Percentiles rank a stretch among this genome's conserved stretches.
phyloP scores from a whole-genome alignment of 1,140 invertebrate species.

The Pogonomyrmex californicus region DNA sequence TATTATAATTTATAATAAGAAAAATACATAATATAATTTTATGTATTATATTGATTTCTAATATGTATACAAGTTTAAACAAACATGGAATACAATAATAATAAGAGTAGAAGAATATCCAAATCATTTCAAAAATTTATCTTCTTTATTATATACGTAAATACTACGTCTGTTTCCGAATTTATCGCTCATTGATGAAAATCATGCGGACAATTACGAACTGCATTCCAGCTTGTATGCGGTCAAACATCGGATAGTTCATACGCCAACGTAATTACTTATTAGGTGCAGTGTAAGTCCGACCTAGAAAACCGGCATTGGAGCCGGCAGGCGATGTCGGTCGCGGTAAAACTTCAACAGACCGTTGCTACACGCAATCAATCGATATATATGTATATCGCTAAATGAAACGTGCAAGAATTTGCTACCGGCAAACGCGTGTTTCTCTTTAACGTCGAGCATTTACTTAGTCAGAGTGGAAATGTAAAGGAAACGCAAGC shows the following conservation, averaged over 20 bases:
- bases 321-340: constrained; percentile 44
- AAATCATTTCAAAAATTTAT: constrained; percentile 13
- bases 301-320: constrained; percentile 70
- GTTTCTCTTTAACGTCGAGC: constrained; percentile 14
- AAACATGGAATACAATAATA: not conserved
- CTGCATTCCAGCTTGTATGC: constrained; percentile 57
- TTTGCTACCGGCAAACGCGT: not conserved
- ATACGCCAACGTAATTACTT: constrained; percentile 72
- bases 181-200: constrained; percentile 69
- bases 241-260: constrained; percentile 54
- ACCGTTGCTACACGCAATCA: constrained; percentile 11
- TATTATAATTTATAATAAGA: constrained; percentile 26
- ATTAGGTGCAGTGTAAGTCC: constrained; percentile 63
- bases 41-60: constrained; percentile 14
- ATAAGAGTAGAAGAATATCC: not conserved
- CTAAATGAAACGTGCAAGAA: constrained; percentile 38
- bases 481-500: constrained; percentile 14
- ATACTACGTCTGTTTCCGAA: constrained; percentile 56
- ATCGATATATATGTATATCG: constrained; percentile 38
- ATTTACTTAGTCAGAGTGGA: constrained; percentile 35
- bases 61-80: not conserved
- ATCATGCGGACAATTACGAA: constrained; percentile 54
- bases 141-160: not conserved
- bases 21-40: not conserved
- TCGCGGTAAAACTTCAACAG: constrained; percentile 40